Evolutionary conservation across 2,888 invertebrate species (phyloP), one percentile per base, ranked within the genome.

Genomic region (Sarcophaga carnaria): DNA sequence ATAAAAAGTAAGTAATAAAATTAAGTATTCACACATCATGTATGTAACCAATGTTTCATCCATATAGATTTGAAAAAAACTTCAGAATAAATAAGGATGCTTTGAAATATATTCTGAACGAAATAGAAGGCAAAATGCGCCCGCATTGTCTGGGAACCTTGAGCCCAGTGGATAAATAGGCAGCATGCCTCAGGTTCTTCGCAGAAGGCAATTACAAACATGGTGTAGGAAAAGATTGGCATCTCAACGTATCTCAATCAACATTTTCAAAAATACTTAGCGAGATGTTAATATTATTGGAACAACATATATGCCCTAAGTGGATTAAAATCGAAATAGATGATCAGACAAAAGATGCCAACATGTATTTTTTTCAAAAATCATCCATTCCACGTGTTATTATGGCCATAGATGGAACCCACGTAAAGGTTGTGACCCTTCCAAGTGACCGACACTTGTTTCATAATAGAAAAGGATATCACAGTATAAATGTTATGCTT

Each of bases 361-460:
- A 17, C 11, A 2, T 54, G 12, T 54, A 70, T 70, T 70, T 70
- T 70, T 54, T 49, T 54, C 10, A 10, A 11, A 70, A 70, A 25
- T 54, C 17, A 8, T 54, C 70, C 14, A 54, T 25, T 14, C 70
- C 54, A 25, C 14, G 70, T 14, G 5, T 54, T 5, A 59, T 54
- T 6, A 54, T 54, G 70, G 70, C 70, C 1, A 54, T 70, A 6
- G 70, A 54, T 70, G 49, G 70, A 59, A 70, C 70, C 3, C 70
- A 70, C 22, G 49, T 70, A 12, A 70, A 54, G 22, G 59, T 70
- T 54, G 10, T 49, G 11, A 70, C 70, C 3, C 54, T 27, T 11
- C 6, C 70, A 70, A 54, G 8, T 25, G 54, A 12, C 12, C 59
- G 70, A 6, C 27, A 64, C 22, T 64, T 64, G 4, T 64, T 27